Evolutionary conservation across 2,113 vertebrate genomes (phyloP).

Genomic region (Sinocyclocheilus maitianheensis): DNA sequence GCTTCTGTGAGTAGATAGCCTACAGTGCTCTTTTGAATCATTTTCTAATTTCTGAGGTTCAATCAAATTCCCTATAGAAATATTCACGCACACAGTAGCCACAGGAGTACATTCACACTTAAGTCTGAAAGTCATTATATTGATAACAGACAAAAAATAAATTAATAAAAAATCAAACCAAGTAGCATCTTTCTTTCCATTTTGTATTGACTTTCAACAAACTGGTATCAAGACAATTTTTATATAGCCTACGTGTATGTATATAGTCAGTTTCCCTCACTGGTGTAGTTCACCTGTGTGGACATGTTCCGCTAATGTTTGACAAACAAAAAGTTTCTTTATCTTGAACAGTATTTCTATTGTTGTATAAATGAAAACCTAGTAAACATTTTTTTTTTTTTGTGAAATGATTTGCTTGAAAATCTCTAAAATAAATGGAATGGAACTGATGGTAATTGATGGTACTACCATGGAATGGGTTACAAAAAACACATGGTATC

Average conservation of each 20-base stretch:
- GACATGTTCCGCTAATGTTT: not conserved
- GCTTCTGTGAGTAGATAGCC: constrained; percentile 78
- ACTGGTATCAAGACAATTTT: not conserved
- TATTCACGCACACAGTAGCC: constrained; percentile 23
- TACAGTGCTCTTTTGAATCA: not conserved
- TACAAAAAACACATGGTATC: no score
- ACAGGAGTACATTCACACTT: not conserved
- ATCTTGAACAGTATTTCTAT: not conserved
- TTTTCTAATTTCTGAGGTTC: not conserved
- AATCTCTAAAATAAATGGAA: not conserved
- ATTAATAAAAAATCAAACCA: not conserved
- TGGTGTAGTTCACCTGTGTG: not conserved
- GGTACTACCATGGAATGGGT: no score
- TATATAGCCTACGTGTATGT: not conserved
- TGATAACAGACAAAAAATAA: not conserved
- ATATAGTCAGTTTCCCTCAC: not conserved
- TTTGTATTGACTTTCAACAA: not conserved
- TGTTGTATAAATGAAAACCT: not conserved
- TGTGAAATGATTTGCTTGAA: not conserved
- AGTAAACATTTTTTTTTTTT: not conserved
- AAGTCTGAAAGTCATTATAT: not conserved
- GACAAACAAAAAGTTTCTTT: no score
- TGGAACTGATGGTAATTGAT: no score
- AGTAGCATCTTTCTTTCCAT: not conserved
- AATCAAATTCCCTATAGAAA: constrained; percentile 14